phyloP scores from a whole-genome alignment of 2,888 invertebrate genomes.

The Drosophila buzzatii region DNA sequence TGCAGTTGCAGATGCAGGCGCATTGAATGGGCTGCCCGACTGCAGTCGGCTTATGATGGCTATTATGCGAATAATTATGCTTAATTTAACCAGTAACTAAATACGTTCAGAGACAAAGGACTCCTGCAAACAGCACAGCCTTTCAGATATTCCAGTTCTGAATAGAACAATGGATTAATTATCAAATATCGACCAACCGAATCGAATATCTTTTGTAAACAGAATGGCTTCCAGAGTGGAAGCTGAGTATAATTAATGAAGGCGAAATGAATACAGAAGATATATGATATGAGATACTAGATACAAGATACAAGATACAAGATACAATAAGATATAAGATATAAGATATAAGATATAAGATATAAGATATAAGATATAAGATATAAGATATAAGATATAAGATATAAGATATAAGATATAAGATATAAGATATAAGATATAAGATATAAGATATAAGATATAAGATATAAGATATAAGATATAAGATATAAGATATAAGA shows the following conservation, averaged over 20 bases:
- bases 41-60: constrained; percentile 1
- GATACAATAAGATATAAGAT: constrained; percentile 16
- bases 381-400: constrained; percentile 16
- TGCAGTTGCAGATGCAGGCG: neutral
- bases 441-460: constrained; percentile 13
- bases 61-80: constrained; percentile 13
- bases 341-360: constrained; percentile 16
- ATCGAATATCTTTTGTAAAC: neutral
- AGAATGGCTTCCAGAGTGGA: neutral
- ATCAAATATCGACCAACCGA: constrained; percentile 1
- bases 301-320: constrained; percentile 11
- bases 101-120: neutral
- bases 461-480: constrained; percentile 16
- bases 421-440: constrained; percentile 16
- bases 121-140: neutral
- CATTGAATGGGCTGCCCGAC: neutral
- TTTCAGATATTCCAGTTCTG: neutral
- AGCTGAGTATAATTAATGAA: neutral
- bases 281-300: constrained; percentile 3
- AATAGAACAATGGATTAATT: constrained; percentile 9
- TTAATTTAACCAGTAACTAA: constrained; percentile 10
- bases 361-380: constrained; percentile 16
- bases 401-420: constrained; percentile 15
- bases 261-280: neutral
- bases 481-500: constrained; percentile 12